Evolutionary conservation across 2,797 vertebrate genomes (phyloP).

Genomic region (Mus spretus): DNA sequence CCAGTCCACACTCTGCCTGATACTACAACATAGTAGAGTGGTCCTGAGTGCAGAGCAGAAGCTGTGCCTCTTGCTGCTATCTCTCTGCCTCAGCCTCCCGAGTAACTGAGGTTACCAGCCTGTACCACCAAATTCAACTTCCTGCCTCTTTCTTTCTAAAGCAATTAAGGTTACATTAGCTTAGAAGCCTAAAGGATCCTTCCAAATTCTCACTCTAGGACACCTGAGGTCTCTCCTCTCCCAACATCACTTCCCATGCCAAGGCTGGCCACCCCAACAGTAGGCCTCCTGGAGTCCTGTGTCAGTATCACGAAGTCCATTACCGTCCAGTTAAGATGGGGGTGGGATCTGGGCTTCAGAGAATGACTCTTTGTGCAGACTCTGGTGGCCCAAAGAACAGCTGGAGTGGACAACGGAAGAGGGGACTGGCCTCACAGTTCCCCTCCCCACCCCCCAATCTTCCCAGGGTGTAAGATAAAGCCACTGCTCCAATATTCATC

Average conservation of each 20-base stretch:
- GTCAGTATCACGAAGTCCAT: constrained; percentile 62
- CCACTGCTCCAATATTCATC: background rate
- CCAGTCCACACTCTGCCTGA: accelerated
- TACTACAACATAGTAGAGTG: background rate
- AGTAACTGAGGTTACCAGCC: background rate
- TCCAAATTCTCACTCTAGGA: background rate
- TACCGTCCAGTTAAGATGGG: background rate
- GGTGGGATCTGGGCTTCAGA: constrained; percentile 51
- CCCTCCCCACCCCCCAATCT: background rate
- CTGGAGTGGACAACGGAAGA: constrained; percentile 51
- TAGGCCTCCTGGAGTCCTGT: constrained; percentile 4
- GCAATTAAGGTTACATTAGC: background rate
- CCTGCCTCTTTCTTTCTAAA: background rate
- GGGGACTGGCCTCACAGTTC: background rate
- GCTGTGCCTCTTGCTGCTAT: background rate
- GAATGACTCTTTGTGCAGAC: constrained; percentile 78
- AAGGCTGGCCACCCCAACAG: constrained; percentile 31
- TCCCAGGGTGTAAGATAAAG: background rate
- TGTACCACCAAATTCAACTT: background rate
- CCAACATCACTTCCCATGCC: background rate
- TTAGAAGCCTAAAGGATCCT: background rate
- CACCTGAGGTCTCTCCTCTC: background rate
- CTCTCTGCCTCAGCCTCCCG: background rate
- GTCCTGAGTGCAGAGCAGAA: background rate
- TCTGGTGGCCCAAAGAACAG: constrained; percentile 70